Base-by-base conservation (phyloP, 2,797 vertebrate species). In the Hirundo rustica region DNA sequence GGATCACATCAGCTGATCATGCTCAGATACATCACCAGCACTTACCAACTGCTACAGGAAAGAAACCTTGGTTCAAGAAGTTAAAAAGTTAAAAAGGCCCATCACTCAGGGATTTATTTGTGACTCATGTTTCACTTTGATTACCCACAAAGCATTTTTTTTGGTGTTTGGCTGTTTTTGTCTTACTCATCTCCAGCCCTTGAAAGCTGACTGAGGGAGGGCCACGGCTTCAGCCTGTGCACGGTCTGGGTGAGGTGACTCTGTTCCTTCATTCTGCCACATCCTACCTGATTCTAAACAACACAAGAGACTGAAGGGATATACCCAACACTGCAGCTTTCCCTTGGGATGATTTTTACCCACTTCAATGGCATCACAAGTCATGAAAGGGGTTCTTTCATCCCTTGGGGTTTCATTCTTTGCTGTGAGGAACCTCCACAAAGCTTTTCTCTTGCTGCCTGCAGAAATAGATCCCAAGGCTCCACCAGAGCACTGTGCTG, bases 201-300 rank as follows among this genome's bases (percentile, higher is more conserved):
- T 21, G 22, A 57, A 86, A 80, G 30, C 70, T 74, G 44, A 70
- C 12, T 44, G 36, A 26, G 27, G n/a, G 27, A 78, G n/a, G 22
- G 22, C 32, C 30, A 44, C 0, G 0, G 67, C 73, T 80, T 83
- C 68, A 80, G 9, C 68, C 38, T 0, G 0, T 42, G 36, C 48
- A 23, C 3, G 23, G 40, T 65, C 34, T 78, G 89, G 21, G 40
- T 47, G 62, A 67, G 42, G 50, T 9, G 40, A 73, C 34, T 55
- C 55, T 75, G 34, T 38, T 85, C 58, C 55, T 62, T 70, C 66
- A 48, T 42, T 83, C 44, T 79, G 44, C 30, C 61, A 67, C 54
- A 29, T 44, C 40, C 29, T 57, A 23, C 25, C 21, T 14, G 16
- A 3, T 40, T 64, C 47, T 71, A 27, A 65, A 85, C 47, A 34